Base-by-base conservation (phyloP, 2,888 invertebrate genomes). In the Apamea sordens region DNA sequence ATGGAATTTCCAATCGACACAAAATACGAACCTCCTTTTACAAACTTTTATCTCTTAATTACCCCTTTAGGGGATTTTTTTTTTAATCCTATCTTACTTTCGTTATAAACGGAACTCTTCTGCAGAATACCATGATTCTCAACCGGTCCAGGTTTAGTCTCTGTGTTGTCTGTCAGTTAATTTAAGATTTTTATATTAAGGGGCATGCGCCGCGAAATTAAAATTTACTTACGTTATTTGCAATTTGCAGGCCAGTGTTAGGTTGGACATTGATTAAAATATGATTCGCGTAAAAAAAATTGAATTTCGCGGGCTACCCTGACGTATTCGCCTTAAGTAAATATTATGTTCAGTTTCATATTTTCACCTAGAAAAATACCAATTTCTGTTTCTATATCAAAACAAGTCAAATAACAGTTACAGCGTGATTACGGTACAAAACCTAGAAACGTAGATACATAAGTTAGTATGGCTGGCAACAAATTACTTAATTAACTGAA, bases 401-500 rank as follows among this genome's bases (percentile, higher is more conserved):
- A 53, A 32, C 13, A 24, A 21, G 15, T n/a, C 28, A 21, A 32
- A 28, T 4, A 56, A 11, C 32, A 32, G 44, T 50, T 10, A 47
- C 76, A 61, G 15, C n/a, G 8, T 18, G 24, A 64, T 13, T 24
- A 47, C 18, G 21, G 32, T 15, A 56, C 36, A 47, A 36, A 28
- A 59, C 18, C 18, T 67, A 28, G 24, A 59, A 47, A n/a, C 6
- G 13, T 32, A 77, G n/a, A n/a, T n/a, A n/a, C 21, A 24, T 21
- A 15, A 65, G 53, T 44, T 28, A 36, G 28, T 71, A n/a, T 32
- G 24, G 56, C 21, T 18, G n/a, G 4, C n/a, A 50, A 61, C 8
- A n/a, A 78, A 68, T 53, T 15, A 69, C 7, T 79, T 63, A 41
- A 24, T 53, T 79, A 50, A 50, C 28, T 50, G 24, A 53, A 11